Evolutionary conservation across 2,113 vertebrate genomes (phyloP).

Genomic region (Prunella himalayana): DNA sequence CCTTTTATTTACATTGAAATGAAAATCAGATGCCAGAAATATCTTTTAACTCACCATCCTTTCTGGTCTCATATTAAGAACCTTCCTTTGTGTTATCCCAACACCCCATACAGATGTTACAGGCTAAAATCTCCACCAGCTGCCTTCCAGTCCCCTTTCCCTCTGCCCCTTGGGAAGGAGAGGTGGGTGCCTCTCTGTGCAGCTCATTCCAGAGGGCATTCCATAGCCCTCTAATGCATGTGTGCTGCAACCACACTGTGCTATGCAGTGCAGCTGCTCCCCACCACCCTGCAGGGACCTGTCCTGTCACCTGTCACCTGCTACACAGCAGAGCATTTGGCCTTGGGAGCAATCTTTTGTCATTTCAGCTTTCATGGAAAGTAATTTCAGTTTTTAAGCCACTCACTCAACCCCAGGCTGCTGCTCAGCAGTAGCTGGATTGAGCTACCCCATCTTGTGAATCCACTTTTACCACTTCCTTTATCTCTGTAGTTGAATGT

Average conservation of each 20-base stretch:
- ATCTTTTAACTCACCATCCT: not conserved
- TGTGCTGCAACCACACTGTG: not conserved
- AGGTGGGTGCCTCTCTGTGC: not conserved
- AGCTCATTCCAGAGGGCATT: not conserved
- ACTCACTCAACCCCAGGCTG: not conserved
- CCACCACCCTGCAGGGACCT: fast-evolving
- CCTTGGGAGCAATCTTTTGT: not conserved
- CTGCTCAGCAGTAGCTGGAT: not conserved
- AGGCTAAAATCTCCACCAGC: not conserved
- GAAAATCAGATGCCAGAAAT: not conserved
- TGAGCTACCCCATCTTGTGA: not conserved
- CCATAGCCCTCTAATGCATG: not conserved
- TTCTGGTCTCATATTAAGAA: not conserved
- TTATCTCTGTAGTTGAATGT: fast-evolving
- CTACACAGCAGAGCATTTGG: not conserved
- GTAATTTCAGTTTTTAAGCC: not conserved
- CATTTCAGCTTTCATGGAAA: not conserved
- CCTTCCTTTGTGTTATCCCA: not conserved
- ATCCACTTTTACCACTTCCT: not conserved
- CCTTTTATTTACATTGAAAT: not conserved
- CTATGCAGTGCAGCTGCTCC: not conserved
- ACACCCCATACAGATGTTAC: fast-evolving
- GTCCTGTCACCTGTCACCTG: not conserved
- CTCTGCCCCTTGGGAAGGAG: fast-evolving
- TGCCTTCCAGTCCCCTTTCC: not conserved